A percentile compares a stretch with the other conserved stretches of the same genome.
phyloP scores from a whole-genome alignment of 1,140 invertebrate species.

The Chionoecetes opilio region DNA sequence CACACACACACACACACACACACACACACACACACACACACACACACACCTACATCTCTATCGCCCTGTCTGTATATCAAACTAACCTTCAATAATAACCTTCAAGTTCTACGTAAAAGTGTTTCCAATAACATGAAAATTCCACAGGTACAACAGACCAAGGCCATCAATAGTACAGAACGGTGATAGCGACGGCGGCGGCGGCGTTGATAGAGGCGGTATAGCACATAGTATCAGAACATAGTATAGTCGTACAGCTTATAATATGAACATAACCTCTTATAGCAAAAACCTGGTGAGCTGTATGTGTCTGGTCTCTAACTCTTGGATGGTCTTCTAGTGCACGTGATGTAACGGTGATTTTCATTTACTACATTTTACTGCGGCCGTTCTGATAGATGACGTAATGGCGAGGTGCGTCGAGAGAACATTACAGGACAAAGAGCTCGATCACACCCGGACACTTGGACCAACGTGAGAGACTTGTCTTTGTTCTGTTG shows the following conservation, averaged over 20 bases:
- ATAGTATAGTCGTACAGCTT: too few species aligned
- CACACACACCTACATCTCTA: neutral
- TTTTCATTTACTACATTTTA: neutral
- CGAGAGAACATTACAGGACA: neutral
- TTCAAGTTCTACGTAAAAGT: neutral
- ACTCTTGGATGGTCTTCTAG: too few species aligned
- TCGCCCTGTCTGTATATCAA: neutral
- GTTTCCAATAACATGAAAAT: conserved; percentile 37
- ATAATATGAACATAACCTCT: too few species aligned
- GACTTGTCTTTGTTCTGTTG: neutral
- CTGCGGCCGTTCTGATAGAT: neutral
- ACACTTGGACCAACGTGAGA: neutral
- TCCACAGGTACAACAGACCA: neutral
- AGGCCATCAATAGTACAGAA: neutral
- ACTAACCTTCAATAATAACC: conserved; percentile 4
- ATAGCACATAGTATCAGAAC: too few species aligned
- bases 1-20: too few species aligned
- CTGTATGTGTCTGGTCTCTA: too few species aligned
- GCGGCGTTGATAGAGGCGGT: neutral
- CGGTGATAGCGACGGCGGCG: neutral
- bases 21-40: neutral
- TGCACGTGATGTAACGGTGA: too few species aligned
- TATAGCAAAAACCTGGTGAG: too few species aligned
- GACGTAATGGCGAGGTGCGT: conserved; percentile 3
- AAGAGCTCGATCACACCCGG: conserved; percentile 24